Evolutionary conservation across 35 echinoderm and acorn worm species (phyloP).

Genomic region (Diadema setosum): DNA sequence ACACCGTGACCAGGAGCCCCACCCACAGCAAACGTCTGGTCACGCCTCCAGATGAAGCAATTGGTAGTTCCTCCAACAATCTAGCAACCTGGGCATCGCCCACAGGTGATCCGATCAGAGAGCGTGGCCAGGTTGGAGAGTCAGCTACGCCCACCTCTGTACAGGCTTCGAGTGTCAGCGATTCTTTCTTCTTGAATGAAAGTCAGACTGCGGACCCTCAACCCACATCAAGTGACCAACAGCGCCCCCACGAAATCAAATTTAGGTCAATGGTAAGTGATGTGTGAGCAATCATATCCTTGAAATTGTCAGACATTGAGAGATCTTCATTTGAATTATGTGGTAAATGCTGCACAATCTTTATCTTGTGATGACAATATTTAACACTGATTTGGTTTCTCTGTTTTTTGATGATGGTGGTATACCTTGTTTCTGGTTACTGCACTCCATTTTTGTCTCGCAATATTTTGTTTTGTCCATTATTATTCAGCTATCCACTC

Average conservation of each 20-base stretch:
- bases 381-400: no score
- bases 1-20: neutral
- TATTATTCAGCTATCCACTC: no score
- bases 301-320: neutral
- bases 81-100: neutral
- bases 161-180: neutral
- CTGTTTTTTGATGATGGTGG: no score
- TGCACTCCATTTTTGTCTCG: no score
- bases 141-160: neutral
- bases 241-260: no score
- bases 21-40: neutral
- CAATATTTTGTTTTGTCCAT: no score
- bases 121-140: neutral
- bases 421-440: no score
- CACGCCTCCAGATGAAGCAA: neutral
- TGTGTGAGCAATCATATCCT: no score
- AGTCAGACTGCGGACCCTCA: neutral
- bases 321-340: no score
- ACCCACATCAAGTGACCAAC: neutral
- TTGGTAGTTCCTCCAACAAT: neutral
- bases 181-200: conserved; percentile 20
- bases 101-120: neutral
- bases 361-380: no score
- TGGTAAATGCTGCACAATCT: no score
- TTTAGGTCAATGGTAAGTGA: neutral